These are phyloP conservation scores for Agriotes lineatus DNA, from an alignment of 2,888 invertebrate genomes.

Conservation along the genomic window DNA sequence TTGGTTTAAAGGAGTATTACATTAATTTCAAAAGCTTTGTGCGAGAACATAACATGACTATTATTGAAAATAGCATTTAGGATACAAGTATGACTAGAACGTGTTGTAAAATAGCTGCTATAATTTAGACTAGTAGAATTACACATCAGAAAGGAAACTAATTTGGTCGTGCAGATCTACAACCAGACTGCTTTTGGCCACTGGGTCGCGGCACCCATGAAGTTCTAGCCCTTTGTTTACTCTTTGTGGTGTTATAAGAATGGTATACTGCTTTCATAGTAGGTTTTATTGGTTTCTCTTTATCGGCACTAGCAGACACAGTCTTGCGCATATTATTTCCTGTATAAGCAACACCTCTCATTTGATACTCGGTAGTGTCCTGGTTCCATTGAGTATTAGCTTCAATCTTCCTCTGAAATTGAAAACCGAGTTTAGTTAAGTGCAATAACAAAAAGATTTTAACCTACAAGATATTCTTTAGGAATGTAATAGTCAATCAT, in stretches of 20 bases:
- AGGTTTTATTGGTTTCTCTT: conserved; percentile 54
- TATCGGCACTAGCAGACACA: conserved; percentile 65
- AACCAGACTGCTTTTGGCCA: conserved; percentile 22
- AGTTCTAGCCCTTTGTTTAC: conserved; percentile 49
- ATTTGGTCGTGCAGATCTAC: conserved; percentile 29
- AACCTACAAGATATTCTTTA: conserved; percentile 85
- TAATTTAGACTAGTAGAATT: no score
- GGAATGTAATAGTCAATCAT: conserved; percentile 96
- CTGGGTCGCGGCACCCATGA: conserved; percentile 55
- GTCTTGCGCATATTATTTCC: conserved; percentile 97
- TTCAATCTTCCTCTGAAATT: conserved; percentile 83
- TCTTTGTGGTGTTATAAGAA: conserved; percentile 55
- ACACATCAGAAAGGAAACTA: no score
- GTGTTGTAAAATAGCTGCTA: no score
- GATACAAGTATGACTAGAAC: no score
- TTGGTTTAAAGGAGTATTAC: no score
- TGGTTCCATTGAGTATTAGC: conserved; percentile 97
- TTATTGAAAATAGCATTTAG: no score
- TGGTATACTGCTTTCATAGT: conserved; percentile 63
- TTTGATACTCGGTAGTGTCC: conserved; percentile 98
- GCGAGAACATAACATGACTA: no score
- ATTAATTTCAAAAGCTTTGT: no score
- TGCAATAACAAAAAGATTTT: conserved; percentile 12
- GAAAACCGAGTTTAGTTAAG: conserved; percentile 17
- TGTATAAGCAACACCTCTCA: conserved; percentile 97